These are phyloP conservation scores for Protosalanx chinensis DNA, from an alignment of 2,797 vertebrate species.

Conservation along the genomic window DNA sequence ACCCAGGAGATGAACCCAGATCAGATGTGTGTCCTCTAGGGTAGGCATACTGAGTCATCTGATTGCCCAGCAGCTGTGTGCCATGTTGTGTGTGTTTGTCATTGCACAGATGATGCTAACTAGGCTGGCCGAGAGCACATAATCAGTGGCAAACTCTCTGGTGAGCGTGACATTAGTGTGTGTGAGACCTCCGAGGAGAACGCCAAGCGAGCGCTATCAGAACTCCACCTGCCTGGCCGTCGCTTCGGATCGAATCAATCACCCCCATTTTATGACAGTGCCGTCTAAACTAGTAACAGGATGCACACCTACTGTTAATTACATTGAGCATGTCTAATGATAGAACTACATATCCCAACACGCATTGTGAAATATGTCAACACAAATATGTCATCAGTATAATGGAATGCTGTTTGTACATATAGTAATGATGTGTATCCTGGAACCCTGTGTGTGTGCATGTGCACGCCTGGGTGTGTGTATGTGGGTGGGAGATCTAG, in stretches of 20 bases:
- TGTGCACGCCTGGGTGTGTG: conserved; percentile 11
- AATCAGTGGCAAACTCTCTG: background rate
- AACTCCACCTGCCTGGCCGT: no score
- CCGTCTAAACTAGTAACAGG: background rate
- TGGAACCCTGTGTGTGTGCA: background rate
- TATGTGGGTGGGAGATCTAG: conserved; percentile 35
- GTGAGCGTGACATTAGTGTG: background rate
- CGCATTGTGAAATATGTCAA: background rate
- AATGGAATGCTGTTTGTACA: background rate
- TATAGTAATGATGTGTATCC: background rate
- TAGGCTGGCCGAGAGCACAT: background rate
- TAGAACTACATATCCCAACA: background rate
- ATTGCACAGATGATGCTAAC: background rate
- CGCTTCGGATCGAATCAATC: no score
- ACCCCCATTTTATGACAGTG: no score
- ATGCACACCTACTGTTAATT: background rate
- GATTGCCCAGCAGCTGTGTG: conserved; percentile 57
- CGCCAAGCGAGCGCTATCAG: background rate
- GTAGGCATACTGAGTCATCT: conserved; percentile 41
- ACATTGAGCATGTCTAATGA: background rate
- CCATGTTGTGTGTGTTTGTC: conserved; percentile 27
- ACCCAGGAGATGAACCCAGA: conserved; percentile 58
- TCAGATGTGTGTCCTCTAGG: conserved; percentile 60
- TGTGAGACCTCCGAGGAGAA: background rate
- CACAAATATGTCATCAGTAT: background rate